Base-by-base conservation (phyloP, 2,113 vertebrate species). In the Butorides virescens region DNA sequence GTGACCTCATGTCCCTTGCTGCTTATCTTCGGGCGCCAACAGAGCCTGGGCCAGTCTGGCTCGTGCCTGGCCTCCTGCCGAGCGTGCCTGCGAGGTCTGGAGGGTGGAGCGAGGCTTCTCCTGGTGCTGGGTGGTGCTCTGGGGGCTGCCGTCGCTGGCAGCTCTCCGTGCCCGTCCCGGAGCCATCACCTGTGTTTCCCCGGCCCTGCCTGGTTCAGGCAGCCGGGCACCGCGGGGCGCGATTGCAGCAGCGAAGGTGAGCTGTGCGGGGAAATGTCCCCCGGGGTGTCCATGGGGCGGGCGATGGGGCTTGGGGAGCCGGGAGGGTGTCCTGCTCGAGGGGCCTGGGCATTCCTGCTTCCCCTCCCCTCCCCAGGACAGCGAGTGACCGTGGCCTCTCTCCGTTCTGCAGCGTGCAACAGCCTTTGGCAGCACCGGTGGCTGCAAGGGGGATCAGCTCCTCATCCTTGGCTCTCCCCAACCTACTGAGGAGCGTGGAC, bases 401-500 rank as follows among this genome's bases (percentile, higher is more conserved):
- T 36, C 59, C 15, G 1, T 18, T 62, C 18, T 62, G 36, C 36
- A 62, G 61, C 5, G 3, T 4, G 8, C 5, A 1, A 12, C 16
- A 39, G 11, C 16, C 7, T 32, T 32, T 32, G 29, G 16, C 46
- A 27, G 39, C 3, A 5, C 63, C 29, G 7, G 13, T 6, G 5
- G 39, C 29, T 15, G 13, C 10, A 13, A 66, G 13, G 14, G 39
- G 39, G 29, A 37, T 15, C 61, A 39, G 17, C 36, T 63, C 36
- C 61, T 63, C 61, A 63, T 29, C 61, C 16, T 63, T 11, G 6
- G 36, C 36, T 27, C 17, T 39, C 36, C 61, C 61, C 61, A 39
- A 3, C 15, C 27, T 0, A 4, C n/a, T 6, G 3, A 14, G 2
- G 9, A 15, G 14, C 14, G 3, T 4, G 19, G 7, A 26, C 16